A percentile compares a stretch with the other conserved stretches of the same genome.
phyloP scores from a whole-genome alignment of 2,888 invertebrate species.

The Hypercompe scribonia region DNA sequence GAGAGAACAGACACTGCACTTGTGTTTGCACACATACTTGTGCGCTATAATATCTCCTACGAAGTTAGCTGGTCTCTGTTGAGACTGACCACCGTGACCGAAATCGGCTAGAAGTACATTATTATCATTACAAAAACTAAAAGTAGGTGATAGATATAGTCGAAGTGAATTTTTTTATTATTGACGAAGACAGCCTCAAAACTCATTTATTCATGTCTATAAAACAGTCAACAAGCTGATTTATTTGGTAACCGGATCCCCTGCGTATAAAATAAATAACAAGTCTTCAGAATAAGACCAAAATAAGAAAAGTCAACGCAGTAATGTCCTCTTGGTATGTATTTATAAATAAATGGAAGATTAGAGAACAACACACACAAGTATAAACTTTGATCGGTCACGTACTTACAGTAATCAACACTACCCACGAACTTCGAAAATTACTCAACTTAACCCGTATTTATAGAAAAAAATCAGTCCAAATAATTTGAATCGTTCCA shows the following conservation, averaged over 20 bases:
- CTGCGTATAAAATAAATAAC: not conserved
- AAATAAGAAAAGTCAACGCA: not conserved
- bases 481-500: constrained; percentile 3
- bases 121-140: too few species aligned
- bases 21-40: too few species aligned
- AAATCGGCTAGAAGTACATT: too few species aligned
- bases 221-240: not conserved
- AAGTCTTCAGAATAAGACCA: not conserved
- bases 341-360: constrained; percentile 3
- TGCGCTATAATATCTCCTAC: too few species aligned
- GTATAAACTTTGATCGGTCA: not conserved
- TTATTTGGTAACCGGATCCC: not conserved
- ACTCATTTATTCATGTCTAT: not conserved
- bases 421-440: constrained; percentile 3
- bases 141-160: too few species aligned
- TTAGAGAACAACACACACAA: not conserved
- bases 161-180: too few species aligned
- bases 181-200: not conserved
- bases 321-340: not conserved
- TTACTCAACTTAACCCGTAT: not conserved
- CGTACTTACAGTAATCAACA: constrained; percentile 8
- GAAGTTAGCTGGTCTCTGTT: too few species aligned
- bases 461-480: not conserved
- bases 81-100: too few species aligned
- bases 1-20: too few species aligned